These are phyloP conservation scores for Anguilla marmorata DNA, from an alignment of 2,797 vertebrate species.

Conservation along the genomic window DNA sequence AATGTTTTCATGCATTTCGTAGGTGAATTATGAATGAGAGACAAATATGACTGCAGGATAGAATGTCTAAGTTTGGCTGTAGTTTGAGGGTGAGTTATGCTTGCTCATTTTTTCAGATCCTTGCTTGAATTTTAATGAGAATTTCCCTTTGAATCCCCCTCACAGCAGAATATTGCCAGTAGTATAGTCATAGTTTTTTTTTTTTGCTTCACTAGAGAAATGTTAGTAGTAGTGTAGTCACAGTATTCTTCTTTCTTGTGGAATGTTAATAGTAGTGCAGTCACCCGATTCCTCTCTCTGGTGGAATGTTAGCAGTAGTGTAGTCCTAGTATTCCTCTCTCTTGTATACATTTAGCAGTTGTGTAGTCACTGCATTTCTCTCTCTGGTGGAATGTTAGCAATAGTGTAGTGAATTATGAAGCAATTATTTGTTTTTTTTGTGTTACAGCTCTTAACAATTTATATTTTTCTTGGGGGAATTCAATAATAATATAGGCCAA, in stretches of 20 bases:
- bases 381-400: not conserved
- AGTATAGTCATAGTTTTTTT: not conserved
- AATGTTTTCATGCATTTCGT: conserved; percentile 6
- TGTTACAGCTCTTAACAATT: no score
- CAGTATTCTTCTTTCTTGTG: not conserved
- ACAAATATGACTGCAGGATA: conserved; percentile 18
- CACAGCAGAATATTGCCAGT: not conserved
- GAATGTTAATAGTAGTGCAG: no score
- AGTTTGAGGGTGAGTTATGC: conserved; percentile 1
- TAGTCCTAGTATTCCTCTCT: no score
- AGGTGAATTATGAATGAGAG: conserved; percentile 18
- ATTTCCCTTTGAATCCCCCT: not conserved
- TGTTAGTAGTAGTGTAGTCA: not conserved
- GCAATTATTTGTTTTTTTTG: no score
- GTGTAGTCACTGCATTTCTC: not conserved
- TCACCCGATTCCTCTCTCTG: no score
- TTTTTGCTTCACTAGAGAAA: not conserved
- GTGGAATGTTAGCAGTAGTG: no score
- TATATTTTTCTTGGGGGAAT: no score
- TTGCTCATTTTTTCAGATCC: not conserved
- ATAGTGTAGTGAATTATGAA: no score
- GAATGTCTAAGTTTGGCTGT: not conserved
- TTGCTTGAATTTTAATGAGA: conserved; percentile 5
- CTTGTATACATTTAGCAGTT: no score
- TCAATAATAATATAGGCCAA: not conserved